Evolutionary conservation across 2,797 vertebrate species (phyloP).

Genomic region (Phalanger gymnotis): DNA sequence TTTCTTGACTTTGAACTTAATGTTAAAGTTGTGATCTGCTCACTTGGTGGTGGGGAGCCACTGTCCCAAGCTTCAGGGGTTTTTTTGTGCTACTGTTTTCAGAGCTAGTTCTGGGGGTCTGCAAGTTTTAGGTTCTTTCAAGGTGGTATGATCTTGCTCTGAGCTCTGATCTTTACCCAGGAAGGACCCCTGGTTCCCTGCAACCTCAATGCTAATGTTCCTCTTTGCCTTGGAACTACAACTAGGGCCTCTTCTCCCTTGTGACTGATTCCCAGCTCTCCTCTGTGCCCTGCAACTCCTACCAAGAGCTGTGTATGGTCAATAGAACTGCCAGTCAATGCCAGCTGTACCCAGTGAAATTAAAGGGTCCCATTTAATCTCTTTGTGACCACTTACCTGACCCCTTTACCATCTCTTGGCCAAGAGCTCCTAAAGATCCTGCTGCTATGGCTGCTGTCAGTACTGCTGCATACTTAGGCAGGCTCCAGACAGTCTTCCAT

Average conservation of each 20-base stretch:
- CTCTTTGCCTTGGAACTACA: too few relatives aligned
- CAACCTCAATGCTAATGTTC: too few relatives aligned
- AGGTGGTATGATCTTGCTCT: not conserved
- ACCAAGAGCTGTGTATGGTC: too few relatives aligned
- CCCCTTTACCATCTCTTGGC: not conserved
- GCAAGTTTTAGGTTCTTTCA: not conserved
- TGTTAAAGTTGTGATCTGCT: not conserved
- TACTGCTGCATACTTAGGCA: not conserved
- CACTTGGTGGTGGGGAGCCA: not conserved
- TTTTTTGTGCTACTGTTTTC: not conserved
- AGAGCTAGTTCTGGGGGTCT: not conserved
- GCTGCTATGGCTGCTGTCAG: not conserved
- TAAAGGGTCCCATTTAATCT: too few relatives aligned
- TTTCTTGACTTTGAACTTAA: not conserved
- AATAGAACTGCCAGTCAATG: too few relatives aligned
- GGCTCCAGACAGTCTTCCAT: not conserved
- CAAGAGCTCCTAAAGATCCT: not conserved
- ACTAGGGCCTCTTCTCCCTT: too few relatives aligned
- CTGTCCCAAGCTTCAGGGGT: not conserved
- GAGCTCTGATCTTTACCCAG: too few relatives aligned
- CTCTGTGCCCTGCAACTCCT: too few relatives aligned
- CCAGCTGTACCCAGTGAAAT: too few relatives aligned
- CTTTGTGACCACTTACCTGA: not conserved
- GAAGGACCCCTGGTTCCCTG: too few relatives aligned
- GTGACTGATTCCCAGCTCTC: too few relatives aligned